Evolutionary conservation across 1,140 invertebrate genomes (phyloP).

Genomic region (Cydia amplana): DNA sequence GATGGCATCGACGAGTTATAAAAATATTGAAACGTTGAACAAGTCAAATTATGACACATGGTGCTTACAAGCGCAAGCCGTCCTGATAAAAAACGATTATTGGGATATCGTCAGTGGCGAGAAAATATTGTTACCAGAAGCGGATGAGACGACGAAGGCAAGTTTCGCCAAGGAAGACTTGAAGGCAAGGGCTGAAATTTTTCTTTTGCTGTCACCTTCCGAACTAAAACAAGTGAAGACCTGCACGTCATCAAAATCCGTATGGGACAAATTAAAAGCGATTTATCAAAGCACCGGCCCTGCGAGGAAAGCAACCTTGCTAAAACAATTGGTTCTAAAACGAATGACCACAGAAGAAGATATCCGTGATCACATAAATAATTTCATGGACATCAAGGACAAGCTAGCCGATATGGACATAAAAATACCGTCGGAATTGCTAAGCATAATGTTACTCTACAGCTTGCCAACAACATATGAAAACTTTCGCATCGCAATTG

Average conservation of each 20-base stretch:
- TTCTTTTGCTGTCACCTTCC: too few relatives aligned
- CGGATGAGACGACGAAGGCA: too few relatives aligned
- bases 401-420: constrained; percentile 34
- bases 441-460: constrained; percentile 33
- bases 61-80: too few relatives aligned
- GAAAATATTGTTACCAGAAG: too few relatives aligned
- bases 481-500: background rate
- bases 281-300: constrained; percentile 29
- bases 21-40: too few relatives aligned
- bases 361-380: constrained; percentile 34
- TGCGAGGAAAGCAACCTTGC: constrained; percentile 31
- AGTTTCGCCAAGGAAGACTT: too few relatives aligned
- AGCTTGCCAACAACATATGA: constrained; percentile 22
- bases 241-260: constrained; percentile 3
- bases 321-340: constrained; percentile 34
- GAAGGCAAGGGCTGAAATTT: too few relatives aligned
- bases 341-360: constrained; percentile 11
- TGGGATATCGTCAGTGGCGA: too few relatives aligned
- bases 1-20: too few relatives aligned
- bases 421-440: constrained; percentile 32
- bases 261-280: constrained; percentile 30
- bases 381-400: constrained; percentile 34
- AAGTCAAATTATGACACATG: too few relatives aligned
- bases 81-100: too few relatives aligned
- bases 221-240: too few relatives aligned